Conservation (phyloP, 2,888 invertebrate genomes). For the Gasteruption jaculator region DNA sequence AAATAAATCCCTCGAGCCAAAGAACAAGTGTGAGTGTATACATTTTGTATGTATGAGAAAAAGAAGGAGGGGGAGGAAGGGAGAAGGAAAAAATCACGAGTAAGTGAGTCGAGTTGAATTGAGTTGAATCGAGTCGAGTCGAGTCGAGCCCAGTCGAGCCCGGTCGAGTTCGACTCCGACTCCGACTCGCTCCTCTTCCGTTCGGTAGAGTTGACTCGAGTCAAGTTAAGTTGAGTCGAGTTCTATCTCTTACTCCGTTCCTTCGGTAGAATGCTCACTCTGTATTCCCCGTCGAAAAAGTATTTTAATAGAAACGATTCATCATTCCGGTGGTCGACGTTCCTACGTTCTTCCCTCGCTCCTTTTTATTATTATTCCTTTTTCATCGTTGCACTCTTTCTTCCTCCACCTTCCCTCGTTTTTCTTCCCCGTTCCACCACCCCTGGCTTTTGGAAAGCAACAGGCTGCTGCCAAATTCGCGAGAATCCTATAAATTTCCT, state of each 20-base stretch:
- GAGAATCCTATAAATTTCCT: constrained; percentile 20
- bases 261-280: constrained; percentile 38
- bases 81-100: not conserved
- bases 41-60: too few relatives aligned
- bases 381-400: constrained; percentile 14
- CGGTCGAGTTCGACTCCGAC: not conserved
- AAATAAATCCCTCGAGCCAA: constrained; percentile 52
- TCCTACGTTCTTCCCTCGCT: too few relatives aligned
- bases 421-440: constrained; percentile 13
- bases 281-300: constrained; percentile 51
- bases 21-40: too few relatives aligned
- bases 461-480: constrained; percentile 23
- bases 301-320: constrained; percentile 51
- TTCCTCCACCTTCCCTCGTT: constrained; percentile 14
- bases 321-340: constrained; percentile 36
- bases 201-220: too few relatives aligned
- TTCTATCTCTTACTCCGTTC: constrained; percentile 15
- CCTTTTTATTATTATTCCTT: constrained; percentile 26
- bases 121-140: too few relatives aligned
- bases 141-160: too few relatives aligned
- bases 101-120: constrained; percentile 19
- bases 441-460: constrained; percentile 31
- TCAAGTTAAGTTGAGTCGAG: too few relatives aligned
- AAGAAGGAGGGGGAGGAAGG: not conserved
- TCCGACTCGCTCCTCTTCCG: constrained; percentile 34